Evolutionary conservation across 2,888 invertebrate species (phyloP), one percentile per base, ranked within the genome.

Genomic region (Apamea crenata): DNA sequence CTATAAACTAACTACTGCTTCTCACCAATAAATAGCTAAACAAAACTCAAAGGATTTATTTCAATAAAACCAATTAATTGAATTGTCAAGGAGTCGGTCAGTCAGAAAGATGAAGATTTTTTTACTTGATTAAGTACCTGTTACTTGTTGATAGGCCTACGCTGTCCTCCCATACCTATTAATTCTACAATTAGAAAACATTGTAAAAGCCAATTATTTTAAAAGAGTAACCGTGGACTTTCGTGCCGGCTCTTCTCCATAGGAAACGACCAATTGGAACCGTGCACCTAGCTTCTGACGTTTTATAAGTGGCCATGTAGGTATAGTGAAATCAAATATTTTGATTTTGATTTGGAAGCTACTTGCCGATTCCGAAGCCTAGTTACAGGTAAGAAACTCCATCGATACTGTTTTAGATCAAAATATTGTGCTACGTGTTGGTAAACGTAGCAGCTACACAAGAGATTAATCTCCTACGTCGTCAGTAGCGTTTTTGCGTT

Each of bases 381-480:
- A 36, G 56, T 63, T 29, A 36, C 25, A 16, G 40, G 40, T n/a
- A 40, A 16, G n/a, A 40, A 8, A 40, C 16, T 16, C 40, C 1
- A 25, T 66, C 2, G 66, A 16, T 36, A 25, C 1, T 7, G 2
- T 40, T 66, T 66, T 25, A 25, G 36, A 36, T 21, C 36, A 66
- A 36, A 66, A 66, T 66, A 66, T 14, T 36, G 14, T 66, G 25
- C 18, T 18, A 32, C 6, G 74, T 36, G n/a, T 74, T 53, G 29
- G 21, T 7, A 32, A 32, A 32, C 18, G n/a, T 25, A 8, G 56
- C 18, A 1, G 36, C 7, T 36, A 29, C 61, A 61, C 12, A 47
- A 61, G 12, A 47, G 40, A 76, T 75, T 29, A 75, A 75, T 75
- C 44, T 7, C 44, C 44, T n/a, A 21, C 16, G 7, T 44, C 7